Evolutionary conservation across 2,113 vertebrate genomes (phyloP).

Genomic region (Carassius gibelio): DNA sequence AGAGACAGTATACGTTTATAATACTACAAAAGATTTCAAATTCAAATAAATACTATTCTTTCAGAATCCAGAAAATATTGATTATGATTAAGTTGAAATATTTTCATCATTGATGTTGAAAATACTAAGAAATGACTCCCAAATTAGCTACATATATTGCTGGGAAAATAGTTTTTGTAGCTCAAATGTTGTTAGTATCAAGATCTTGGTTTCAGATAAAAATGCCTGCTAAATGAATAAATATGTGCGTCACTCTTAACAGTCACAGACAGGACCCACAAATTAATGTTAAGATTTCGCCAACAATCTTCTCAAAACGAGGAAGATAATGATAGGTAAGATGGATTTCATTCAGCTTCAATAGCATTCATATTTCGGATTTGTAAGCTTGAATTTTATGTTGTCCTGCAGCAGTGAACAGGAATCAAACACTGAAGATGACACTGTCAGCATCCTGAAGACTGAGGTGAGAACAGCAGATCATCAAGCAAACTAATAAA

Average conservation of each 20-base stretch:
- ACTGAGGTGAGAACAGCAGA: slow-evolving; percentile 32
- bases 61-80: not conserved
- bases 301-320: slow-evolving; percentile 42
- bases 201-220: not conserved
- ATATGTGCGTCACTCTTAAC: not conserved
- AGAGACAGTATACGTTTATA: not conserved
- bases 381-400: not conserved
- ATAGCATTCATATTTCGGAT: not conserved
- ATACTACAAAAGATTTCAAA: not conserved
- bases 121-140: not conserved
- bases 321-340: slow-evolving; percentile 53
- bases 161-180: not conserved
- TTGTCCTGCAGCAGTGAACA: slow-evolving; percentile 35
- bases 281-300: slow-evolving; percentile 28
- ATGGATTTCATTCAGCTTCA: not conserved
- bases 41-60: not conserved
- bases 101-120: not conserved
- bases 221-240: not conserved
- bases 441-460: not conserved
- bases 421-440: slow-evolving; percentile 36
- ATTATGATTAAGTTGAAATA: not conserved
- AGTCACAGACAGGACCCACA: slow-evolving; percentile 44
- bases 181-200: not conserved
- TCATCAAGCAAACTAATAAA: not conserved
- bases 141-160: not conserved